Conservation (phyloP, 2,113 vertebrate genomes). For the Eclectus roratus region DNA sequence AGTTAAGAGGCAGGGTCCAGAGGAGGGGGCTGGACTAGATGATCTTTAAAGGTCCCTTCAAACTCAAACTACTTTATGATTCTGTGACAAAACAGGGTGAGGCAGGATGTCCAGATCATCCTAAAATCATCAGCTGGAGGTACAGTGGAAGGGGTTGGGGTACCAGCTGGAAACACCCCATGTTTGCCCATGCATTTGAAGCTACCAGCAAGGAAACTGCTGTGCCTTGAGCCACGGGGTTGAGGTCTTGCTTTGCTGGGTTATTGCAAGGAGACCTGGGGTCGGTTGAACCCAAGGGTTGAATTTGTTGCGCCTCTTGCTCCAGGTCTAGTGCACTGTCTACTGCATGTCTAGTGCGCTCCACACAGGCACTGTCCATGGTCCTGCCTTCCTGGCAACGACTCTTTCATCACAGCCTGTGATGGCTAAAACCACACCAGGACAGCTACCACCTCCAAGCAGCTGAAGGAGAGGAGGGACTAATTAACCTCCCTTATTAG, state of each 20-base stretch:
- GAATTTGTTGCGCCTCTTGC: neutral
- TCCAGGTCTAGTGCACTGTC: neutral
- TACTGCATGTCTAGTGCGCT: too few species aligned
- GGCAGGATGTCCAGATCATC: neutral
- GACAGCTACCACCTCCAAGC: neutral
- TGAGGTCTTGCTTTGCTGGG: fast-evolving
- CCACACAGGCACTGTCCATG: neutral
- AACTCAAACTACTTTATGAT: neutral
- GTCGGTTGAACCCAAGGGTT: neutral
- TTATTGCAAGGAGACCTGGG: neutral
- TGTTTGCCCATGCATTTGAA: neutral
- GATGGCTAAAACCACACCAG: neutral
- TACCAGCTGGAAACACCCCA: neutral
- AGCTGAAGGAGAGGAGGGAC: neutral
- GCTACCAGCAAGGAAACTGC: neutral
- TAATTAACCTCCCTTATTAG: neutral
- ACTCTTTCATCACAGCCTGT: neutral
- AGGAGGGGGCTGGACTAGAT: neutral
- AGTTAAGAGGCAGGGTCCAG: neutral
- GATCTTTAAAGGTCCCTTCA: neutral
- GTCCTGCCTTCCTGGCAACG: neutral
- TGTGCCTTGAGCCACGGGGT: neutral
- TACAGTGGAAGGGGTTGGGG: neutral
- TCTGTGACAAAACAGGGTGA: neutral
- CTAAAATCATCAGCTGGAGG: neutral